Percentiles rank a stretch among this genome's conserved stretches.
Conservation (phyloP, 2,113 vertebrate species). For the Forbesichthys papilliferus region DNA sequence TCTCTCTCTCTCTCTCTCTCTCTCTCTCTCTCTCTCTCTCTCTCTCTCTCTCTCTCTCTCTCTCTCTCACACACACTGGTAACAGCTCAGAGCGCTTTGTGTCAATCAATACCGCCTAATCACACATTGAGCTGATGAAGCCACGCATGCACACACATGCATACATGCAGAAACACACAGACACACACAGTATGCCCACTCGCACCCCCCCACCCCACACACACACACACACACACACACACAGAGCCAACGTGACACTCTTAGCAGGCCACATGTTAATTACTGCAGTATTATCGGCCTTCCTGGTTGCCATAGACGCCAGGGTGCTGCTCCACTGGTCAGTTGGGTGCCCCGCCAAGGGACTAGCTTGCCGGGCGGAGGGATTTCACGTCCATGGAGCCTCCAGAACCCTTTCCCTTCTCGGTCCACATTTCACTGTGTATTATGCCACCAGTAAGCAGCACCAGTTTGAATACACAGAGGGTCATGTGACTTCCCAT, state of each 20-base stretch:
- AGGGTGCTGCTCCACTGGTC: constrained; percentile 29
- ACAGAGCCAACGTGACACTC: background rate
- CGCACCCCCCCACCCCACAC: no score
- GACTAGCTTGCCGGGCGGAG: constrained; percentile 13
- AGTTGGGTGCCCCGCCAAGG: constrained; percentile 46
- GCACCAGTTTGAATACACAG: no score
- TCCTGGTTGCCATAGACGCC: constrained; percentile 9
- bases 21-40: no score
- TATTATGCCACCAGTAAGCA: no score
- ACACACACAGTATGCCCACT: no score
- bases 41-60: no score
- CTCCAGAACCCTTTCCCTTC: constrained; percentile 41
- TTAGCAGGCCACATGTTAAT: constrained; percentile 12
- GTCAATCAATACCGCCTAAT: no score
- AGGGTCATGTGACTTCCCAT: no score
- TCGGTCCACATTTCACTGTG: no score
- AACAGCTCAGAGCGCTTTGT: no score
- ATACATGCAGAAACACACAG: background rate
- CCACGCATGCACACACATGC: background rate
- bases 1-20: background rate
- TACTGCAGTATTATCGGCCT: constrained; percentile 22
- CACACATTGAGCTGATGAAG: no score
- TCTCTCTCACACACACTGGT: no score
- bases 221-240: constrained; percentile 9
- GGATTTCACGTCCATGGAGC: constrained; percentile 35